These are phyloP conservation scores for Pogonomyrmex californicus DNA, from an alignment of 1,140 invertebrate genomes.

Conservation along the genomic window DNA sequence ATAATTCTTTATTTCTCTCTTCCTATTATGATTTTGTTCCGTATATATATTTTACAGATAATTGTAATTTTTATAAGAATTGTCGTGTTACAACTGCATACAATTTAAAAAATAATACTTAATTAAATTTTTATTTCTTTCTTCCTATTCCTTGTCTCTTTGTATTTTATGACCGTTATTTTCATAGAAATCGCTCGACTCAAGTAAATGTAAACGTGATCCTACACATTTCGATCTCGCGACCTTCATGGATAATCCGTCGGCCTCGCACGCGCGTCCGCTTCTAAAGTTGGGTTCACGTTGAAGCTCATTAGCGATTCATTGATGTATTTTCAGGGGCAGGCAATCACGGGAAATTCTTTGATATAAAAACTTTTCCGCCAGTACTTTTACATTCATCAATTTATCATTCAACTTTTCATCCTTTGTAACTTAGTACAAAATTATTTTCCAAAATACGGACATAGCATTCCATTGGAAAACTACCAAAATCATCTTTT, in stretches of 20 bases:
- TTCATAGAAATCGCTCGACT: not conserved
- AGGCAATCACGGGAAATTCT: not conserved
- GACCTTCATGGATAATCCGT: conserved; percentile 33
- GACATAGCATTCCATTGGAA: too few relatives aligned
- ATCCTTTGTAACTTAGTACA: too few relatives aligned
- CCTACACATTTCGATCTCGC: not conserved
- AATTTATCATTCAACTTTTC: not conserved
- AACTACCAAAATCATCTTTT: too few relatives aligned
- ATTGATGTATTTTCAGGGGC: not conserved
- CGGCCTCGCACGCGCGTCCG: conserved; percentile 19
- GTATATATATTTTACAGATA: not conserved
- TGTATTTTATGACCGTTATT: too few relatives aligned
- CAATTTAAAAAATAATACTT: too few relatives aligned
- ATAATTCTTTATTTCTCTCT: not conserved
- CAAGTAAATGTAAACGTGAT: not conserved
- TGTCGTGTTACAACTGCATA: too few relatives aligned
- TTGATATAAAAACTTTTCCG: not conserved
- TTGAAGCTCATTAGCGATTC: not conserved
- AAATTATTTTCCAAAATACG: too few relatives aligned
- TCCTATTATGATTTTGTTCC: not conserved
- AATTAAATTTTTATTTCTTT: too few relatives aligned
- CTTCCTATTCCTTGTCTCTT: too few relatives aligned
- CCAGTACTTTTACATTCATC: not conserved
- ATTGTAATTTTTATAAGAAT: too few relatives aligned
- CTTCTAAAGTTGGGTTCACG: not conserved